Base-by-base conservation (phyloP, 2,797 vertebrate genomes). In the Nyctibius grandis region DNA sequence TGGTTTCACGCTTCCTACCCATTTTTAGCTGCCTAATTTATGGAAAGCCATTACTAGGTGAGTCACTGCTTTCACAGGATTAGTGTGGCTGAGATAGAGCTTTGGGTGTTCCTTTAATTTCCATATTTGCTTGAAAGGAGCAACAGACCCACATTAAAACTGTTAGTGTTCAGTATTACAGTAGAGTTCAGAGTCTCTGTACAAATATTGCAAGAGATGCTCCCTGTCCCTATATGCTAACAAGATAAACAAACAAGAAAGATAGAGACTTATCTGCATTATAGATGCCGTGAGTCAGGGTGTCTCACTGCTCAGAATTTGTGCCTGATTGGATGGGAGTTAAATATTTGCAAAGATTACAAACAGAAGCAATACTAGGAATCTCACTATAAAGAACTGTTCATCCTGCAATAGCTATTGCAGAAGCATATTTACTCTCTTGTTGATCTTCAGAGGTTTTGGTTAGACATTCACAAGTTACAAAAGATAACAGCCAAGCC, bases 11-110 rank as follows among this genome's bases (percentile, higher is more conserved):
- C 87, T 93, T 96, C 94, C 87, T 92, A 94, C 70, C 88, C 86
- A 36, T 75, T 97, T 97, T 96, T 96, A 96, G 80, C 79, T 85
- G 72, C 63, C 74, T 95, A 94, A 96, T 96, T 96, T 96, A 97
- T 95, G 92, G 81, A 95, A 96, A 95, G 77, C 70, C 92, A 87
- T 93, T 91, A 89, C 47, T 76, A 78, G 65, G 82, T 96, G 96
- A 96, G 93, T 97, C 95, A 97, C 75, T 94, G 68, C 93, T 96
- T 94, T 95, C 95, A 94, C 95, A 91, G 76, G 75, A 92, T 96
- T 96, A 91, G 72, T 73, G 86, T 68, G 86, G 89, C 77, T 89
- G 82, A 92, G 73, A 76, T 50, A 61, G 59, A 94, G 69, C 57
- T 88, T 89, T 86, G 50, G 68, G 65, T 77, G 59, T 85, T 78